Percentiles rank a stretch among this genome's conserved stretches.
phyloP scores from a whole-genome alignment of 1,140 invertebrate species.

The Brachionus angularis region DNA sequence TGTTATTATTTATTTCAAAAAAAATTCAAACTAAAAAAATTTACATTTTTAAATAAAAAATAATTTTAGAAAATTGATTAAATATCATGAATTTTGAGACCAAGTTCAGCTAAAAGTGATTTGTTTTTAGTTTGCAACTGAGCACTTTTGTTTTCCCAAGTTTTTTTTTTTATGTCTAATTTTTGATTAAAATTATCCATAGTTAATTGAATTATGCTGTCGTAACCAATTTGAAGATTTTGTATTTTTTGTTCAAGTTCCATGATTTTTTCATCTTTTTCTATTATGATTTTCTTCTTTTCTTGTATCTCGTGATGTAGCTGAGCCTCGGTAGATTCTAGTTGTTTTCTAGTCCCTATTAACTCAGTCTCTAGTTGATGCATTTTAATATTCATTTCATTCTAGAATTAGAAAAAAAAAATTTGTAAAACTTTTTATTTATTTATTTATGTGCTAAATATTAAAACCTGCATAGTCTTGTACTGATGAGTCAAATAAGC shows the following conservation, averaged over 20 bases:
- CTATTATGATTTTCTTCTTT: conserved; percentile 6
- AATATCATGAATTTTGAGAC: conserved; percentile 40
- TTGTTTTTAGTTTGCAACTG: conserved; percentile 38
- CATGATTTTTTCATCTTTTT: conserved; percentile 32
- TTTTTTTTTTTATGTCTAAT: background rate
- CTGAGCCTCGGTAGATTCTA: background rate
- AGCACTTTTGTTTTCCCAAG: conserved; percentile 31
- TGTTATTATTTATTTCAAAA: too few relatives aligned
- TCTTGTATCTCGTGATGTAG: conserved; percentile 9
- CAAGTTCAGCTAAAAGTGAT: conserved; percentile 25
- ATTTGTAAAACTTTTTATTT: background rate
- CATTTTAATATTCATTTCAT: conserved; percentile 35
- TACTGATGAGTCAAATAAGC: conserved; percentile 43
- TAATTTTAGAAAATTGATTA: too few relatives aligned
- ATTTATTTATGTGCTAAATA: background rate
- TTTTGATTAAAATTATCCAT: conserved; percentile 6
- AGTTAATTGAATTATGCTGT: conserved; percentile 15
- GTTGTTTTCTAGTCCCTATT: conserved; percentile 7
- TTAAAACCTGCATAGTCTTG: conserved; percentile 23
- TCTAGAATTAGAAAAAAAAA: background rate
- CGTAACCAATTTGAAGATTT: conserved; percentile 19
- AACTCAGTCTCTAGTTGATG: conserved; percentile 34
- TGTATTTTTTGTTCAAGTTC: conserved; percentile 10
- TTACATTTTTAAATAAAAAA: too few relatives aligned
- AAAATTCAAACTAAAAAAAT: too few relatives aligned